Conservation (phyloP, 2,888 invertebrate species). For the Phaonia tiefii region DNA sequence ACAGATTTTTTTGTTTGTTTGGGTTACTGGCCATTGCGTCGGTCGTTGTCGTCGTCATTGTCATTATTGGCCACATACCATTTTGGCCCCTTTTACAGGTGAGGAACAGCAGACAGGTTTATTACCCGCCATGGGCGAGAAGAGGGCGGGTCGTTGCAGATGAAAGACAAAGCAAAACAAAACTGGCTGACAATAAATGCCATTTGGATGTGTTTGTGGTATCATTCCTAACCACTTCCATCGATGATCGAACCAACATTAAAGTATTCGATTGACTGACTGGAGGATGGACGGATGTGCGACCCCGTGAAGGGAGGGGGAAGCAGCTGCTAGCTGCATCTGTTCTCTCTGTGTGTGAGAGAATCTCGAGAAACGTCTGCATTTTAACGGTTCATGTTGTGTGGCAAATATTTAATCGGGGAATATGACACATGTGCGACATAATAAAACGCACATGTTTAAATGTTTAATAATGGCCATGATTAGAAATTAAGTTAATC, state of each 20-base stretch:
- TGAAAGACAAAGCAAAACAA: constrained; percentile 24
- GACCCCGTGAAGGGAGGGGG: not conserved
- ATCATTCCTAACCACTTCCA: no score
- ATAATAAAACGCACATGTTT: constrained; percentile 65
- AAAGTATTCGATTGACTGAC: not conserved
- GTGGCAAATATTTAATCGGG: constrained; percentile 64
- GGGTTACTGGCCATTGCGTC: not conserved
- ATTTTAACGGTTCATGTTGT: constrained; percentile 64
- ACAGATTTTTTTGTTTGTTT: constrained; percentile 22
- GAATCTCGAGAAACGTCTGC: constrained; percentile 1
- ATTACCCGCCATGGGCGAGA: constrained; percentile 68
- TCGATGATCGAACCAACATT: constrained; percentile 24
- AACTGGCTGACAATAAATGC: constrained; percentile 52
- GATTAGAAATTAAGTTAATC: constrained; percentile 60
- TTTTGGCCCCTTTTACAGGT: not conserved
- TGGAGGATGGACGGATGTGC: not conserved
- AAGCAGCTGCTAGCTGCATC: not conserved
- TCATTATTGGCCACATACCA: constrained; percentile 25
- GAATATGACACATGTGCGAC: constrained; percentile 65
- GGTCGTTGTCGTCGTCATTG: no score
- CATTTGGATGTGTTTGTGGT: constrained; percentile 57
- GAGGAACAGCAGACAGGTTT: constrained; percentile 48
- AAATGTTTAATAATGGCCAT: constrained; percentile 47
- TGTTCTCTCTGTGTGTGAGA: constrained; percentile 11
- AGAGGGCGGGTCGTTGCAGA: not conserved